Percentiles rank a stretch among this genome's conserved stretches.
Evolutionary conservation across 2,888 invertebrate genomes (phyloP).

Genomic region (Ethmia dodecea): DNA sequence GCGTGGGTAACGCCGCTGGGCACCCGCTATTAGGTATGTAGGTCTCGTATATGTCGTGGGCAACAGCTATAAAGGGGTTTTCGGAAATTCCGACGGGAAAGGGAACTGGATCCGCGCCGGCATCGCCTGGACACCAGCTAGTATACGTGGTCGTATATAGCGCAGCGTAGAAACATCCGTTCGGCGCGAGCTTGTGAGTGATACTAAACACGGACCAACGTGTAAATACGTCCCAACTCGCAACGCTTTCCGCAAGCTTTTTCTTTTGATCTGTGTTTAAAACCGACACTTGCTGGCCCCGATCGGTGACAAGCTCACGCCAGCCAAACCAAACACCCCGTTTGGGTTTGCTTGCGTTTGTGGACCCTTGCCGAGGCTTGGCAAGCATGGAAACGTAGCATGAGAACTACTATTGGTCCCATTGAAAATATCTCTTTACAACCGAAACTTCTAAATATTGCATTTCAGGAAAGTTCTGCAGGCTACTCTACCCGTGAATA

Average conservation of each 20-base stretch:
- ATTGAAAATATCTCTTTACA: too few species aligned
- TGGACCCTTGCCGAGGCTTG: not conserved
- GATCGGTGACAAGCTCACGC: not conserved
- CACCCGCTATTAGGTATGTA: too few species aligned
- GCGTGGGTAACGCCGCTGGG: too few species aligned
- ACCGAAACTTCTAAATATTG: too few species aligned
- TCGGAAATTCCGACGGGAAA: not conserved
- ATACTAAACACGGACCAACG: not conserved
- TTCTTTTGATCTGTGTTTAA: not conserved
- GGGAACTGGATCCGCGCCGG: not conserved
- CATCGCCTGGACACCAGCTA: not conserved
- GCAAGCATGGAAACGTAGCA: not conserved
- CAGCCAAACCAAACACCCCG: not conserved
- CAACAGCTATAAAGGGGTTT: too few species aligned
- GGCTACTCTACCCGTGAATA: slow-evolving; percentile 74
- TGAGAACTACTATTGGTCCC: too few species aligned
- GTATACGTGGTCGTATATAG: not conserved
- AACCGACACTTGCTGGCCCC: not conserved
- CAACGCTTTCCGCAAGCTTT: not conserved
- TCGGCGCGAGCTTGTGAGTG: not conserved
- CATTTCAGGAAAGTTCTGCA: slow-evolving; percentile 61
- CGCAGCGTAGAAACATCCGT: not conserved
- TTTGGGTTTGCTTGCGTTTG: not conserved
- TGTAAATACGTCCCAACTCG: not conserved
- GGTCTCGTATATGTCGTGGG: too few species aligned